Base-by-base conservation (phyloP, 1,140 invertebrate species). In the Drosophila nikananu region DNA sequence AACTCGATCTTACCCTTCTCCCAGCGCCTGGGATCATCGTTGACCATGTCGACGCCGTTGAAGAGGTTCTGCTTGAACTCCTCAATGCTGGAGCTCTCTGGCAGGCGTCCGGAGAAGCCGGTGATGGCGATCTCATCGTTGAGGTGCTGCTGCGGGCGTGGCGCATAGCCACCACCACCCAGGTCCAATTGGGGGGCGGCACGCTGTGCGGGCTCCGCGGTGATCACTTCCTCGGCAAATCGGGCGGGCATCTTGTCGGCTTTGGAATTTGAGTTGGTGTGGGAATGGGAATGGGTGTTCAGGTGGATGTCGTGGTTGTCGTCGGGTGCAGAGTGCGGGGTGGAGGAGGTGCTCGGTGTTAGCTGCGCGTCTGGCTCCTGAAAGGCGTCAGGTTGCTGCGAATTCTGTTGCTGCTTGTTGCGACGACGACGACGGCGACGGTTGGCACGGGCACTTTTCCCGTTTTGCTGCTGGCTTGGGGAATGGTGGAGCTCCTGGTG, bases 41-140 rank as follows among this genome's bases (percentile, higher is more conserved):
- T 98, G 46, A 99, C 95, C 94, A 99, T 95, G 92, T 99, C 98
- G 8, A 97, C 95, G 17, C 96, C 96, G 42, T 96, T 96, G 89
- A 97, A 96, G 15, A 99, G 94, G 84, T 98, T 95, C 72, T 97
- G 94, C 77, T 96, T 96, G 92, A 99, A 99, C 93, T 99, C 98
- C 79, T 97, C 96, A 70, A 99, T 96, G 86, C 95, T 96, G 57
- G 96, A 95, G 44, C 97, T 98, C 92, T 99, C 97, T 0, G 98
- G 98, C 67, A 99, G 94, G 78, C 97, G 96, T 61, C 97, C 97
- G 41, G 97, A 98, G 82, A 99, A 95, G 41, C 98, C 98, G 58
- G 95, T 95, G 72, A 99, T 97, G 51, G 98, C 97, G 70, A 99
- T 95, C 51, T 98, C 97, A 60, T 97, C 96, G 30, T 94, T 81